These are phyloP conservation scores for Microhierax caerulescens DNA, from an alignment of 2,797 vertebrate genomes.

Conservation along the genomic window DNA sequence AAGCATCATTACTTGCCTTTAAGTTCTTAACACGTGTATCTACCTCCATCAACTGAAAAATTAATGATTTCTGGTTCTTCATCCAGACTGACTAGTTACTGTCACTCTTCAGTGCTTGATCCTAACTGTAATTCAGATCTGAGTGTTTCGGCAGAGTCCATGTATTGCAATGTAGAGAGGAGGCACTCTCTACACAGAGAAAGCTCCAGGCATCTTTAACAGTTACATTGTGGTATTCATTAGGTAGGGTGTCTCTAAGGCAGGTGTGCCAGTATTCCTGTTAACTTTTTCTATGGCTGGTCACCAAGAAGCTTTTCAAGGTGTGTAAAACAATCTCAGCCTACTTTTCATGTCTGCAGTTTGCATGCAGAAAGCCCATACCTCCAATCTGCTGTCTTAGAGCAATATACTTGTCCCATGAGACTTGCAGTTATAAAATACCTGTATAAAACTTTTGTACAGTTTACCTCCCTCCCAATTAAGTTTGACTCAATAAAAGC, in stretches of 20 bases:
- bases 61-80: background rate
- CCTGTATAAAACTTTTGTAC: background rate
- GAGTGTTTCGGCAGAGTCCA: background rate
- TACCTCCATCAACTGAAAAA: background rate
- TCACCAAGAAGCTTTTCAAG: background rate
- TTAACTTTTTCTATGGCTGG: background rate
- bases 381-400: background rate
- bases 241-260: background rate
- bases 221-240: background rate
- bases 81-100: background rate
- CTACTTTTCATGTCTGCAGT: background rate
- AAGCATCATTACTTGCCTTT: background rate
- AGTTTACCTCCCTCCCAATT: background rate
- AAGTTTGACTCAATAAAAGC: background rate
- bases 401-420: background rate
- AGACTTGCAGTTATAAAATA: background rate
- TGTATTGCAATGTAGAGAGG: fast-evolving
- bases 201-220: background rate
- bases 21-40: background rate
- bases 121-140: background rate
- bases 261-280: background rate
- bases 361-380: background rate
- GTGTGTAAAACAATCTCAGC: background rate
- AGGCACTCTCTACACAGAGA: background rate
- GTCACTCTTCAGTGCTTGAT: background rate